Conservation (phyloP, 2,113 vertebrate genomes). For the Barnardius zonarius region DNA sequence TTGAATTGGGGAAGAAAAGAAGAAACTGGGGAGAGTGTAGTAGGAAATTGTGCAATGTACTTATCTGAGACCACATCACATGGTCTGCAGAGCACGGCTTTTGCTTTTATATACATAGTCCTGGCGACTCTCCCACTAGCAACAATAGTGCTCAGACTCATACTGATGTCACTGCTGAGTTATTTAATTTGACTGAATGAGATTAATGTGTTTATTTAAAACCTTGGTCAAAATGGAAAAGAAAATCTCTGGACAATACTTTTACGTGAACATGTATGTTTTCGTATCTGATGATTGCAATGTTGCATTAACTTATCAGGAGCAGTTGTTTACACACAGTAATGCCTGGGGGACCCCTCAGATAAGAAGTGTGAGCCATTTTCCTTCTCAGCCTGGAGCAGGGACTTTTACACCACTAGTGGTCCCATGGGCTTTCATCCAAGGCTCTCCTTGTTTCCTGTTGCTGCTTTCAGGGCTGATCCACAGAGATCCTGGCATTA, state of each 20-base stretch:
- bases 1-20: constrained; percentile 8
- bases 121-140: constrained; percentile 57
- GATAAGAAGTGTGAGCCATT: constrained; percentile 45
- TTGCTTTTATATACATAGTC: constrained; percentile 54
- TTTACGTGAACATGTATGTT: constrained; percentile 43
- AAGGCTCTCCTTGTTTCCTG: background rate
- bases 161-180: constrained; percentile 70
- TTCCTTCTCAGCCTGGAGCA: constrained; percentile 4
- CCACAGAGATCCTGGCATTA: background rate
- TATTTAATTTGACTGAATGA: constrained; percentile 70
- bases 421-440: background rate
- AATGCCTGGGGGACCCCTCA: background rate
- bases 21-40: background rate
- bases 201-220: constrained; percentile 74
- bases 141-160: constrained; percentile 62
- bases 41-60: constrained; percentile 37
- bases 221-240: constrained; percentile 61
- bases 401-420: background rate
- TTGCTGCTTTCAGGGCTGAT: background rate
- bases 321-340: constrained; percentile 44
- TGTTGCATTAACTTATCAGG: constrained; percentile 60
- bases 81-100: background rate
- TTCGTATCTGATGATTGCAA: constrained; percentile 53
- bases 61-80: constrained; percentile 30
- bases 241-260: constrained; percentile 47